Base-by-base conservation (phyloP, 1,140 invertebrate species). In the Drosophila biarmipes region DNA sequence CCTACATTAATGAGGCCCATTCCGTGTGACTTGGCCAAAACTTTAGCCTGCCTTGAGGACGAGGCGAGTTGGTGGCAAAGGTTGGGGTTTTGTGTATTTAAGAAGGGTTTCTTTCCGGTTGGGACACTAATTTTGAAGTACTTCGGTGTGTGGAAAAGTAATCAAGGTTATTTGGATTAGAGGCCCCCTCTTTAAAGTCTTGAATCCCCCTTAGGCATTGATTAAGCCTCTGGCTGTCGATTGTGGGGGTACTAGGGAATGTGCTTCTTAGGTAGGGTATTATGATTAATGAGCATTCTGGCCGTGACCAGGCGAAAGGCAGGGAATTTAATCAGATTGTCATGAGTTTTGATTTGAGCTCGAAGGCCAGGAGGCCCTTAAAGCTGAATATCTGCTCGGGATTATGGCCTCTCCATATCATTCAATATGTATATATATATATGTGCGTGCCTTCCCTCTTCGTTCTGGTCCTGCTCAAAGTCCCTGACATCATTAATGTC, bases 401-500 rank as follows among this genome's bases (percentile, higher is more conserved):
- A 45, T 45, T 27, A 24, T 27, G 21, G 21, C 21, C n/a, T 68
- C 37, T 35, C 34, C 7, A 35, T 46, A 49, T 51, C 37, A 34
- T 45, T 67, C 21, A 40, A 37, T 40, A 66, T 51, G 34, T 57
- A 40, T 54, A 14, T 17, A 7, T 45, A 40, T 15, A 17, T 6
- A 15, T 35, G 14, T 31, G 29, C 29, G 17, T 38, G 21, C 14
- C 21, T 27, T 21, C 38, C 15, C 2, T 31, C 14, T 27, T 49
- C 43, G 38, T 61, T 62, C 10, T 31, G 51, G 27, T 51, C 29
- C 62, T 55, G 43, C 62, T 59, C 46, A 45, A 68, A 81, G 51
- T 81, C 79, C 79, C 79, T 74, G 73, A 74, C 73, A 81, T 81
- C 79, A 81, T 81, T 81, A 81, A 78, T 58, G 62, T 64, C 43